phyloP scores from a whole-genome alignment of 2,888 invertebrate genomes.

The Empis livida region DNA sequence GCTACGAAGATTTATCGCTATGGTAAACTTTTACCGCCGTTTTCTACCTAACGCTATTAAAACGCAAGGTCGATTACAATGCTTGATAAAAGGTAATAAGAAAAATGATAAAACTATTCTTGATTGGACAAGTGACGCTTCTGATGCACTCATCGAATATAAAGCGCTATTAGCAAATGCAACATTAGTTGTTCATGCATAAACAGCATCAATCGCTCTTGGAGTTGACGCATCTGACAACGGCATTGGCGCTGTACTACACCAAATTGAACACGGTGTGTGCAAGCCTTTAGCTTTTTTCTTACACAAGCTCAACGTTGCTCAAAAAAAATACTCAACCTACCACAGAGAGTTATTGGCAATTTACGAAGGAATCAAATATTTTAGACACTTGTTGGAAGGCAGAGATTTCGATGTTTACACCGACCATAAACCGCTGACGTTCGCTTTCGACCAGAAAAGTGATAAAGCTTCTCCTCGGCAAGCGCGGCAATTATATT shows the following conservation, averaged over 20 bases:
- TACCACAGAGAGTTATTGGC: too few relatives aligned
- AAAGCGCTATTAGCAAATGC: constrained; percentile 8
- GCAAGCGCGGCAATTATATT: constrained; percentile 5
- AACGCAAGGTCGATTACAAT: constrained; percentile 9
- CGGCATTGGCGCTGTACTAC: too few relatives aligned
- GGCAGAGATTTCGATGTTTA: neutral
- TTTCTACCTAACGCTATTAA: constrained; percentile 10
- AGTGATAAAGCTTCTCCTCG: constrained; percentile 5
- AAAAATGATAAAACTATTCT: constrained; percentile 10
- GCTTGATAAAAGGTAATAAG: constrained; percentile 7
- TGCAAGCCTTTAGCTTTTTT: too few relatives aligned
- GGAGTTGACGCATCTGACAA: too few relatives aligned
- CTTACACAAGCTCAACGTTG: too few relatives aligned
- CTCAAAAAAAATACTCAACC: too few relatives aligned
- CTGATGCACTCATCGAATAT: constrained; percentile 9
- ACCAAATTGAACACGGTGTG: too few relatives aligned
- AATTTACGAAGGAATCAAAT: neutral
- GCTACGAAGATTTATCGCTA: constrained; percentile 9
- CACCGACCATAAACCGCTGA: neutral
- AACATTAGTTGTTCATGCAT: neutral
- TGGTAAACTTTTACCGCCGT: constrained; percentile 9
- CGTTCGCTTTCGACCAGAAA: neutral
- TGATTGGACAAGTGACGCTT: constrained; percentile 10
- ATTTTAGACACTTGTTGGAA: neutral
- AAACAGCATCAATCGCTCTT: too few relatives aligned